Evolutionary conservation across 2,113 vertebrate genomes (phyloP).

Genomic region (Cebus imitator): DNA sequence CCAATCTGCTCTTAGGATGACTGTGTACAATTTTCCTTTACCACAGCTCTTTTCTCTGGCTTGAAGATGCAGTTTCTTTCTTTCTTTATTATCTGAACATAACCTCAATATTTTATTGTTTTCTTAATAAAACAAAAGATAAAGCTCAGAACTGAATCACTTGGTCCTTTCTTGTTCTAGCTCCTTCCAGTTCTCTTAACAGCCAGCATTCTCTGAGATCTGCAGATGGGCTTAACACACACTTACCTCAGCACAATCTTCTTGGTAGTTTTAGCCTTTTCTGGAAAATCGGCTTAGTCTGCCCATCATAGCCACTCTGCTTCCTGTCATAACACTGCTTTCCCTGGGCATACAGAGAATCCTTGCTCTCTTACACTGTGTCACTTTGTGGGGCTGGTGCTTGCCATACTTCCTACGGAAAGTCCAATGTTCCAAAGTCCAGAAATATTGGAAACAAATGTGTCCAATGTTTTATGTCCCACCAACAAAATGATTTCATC

Average conservation of each 20-base stretch:
- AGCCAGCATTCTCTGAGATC: background rate
- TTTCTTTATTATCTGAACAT: background rate
- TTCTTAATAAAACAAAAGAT: constrained; percentile 1
- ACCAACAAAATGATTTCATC: background rate
- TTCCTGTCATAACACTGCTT: too few relatives aligned
- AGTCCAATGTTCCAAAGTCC: too few relatives aligned
- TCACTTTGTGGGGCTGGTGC: too few relatives aligned
- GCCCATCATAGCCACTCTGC: background rate
- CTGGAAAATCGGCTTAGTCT: background rate
- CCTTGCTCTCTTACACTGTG: too few relatives aligned
- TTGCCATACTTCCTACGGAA: too few relatives aligned
- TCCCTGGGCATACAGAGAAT: too few relatives aligned
- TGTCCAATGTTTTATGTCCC: background rate
- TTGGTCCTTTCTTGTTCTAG: background rate
- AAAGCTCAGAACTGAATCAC: background rate
- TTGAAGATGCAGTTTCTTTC: background rate
- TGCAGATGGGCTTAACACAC: background rate
- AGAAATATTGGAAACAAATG: too few relatives aligned
- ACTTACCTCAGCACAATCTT: background rate
- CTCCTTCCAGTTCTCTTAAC: background rate
- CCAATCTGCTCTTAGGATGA: background rate
- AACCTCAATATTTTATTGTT: background rate
- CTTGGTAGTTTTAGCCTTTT: background rate
- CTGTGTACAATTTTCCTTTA: background rate
- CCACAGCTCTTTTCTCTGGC: background rate